A percentile compares a stretch with the other conserved stretches of the same genome.
These are phyloP conservation scores for Pantherophis alleghaniensis DNA, from an alignment of 2,797 vertebrate genomes.

Conservation along the genomic window DNA sequence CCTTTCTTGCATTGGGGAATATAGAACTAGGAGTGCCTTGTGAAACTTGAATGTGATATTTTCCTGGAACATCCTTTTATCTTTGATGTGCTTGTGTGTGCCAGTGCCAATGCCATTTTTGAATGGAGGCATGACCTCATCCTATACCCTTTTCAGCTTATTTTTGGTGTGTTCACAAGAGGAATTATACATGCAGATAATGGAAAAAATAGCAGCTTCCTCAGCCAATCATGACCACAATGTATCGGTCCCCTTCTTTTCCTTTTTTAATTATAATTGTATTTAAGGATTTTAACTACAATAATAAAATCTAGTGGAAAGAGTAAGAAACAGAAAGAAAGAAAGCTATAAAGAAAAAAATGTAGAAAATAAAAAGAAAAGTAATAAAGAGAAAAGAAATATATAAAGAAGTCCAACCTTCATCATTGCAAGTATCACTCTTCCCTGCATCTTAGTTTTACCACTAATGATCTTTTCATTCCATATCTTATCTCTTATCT, in stretches of 20 bases:
- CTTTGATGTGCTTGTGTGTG: background rate
- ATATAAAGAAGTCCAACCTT: background rate
- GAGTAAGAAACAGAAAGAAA: background rate
- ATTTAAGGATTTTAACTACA: background rate
- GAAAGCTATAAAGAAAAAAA: background rate
- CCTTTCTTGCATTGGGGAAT: background rate
- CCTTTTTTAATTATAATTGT: background rate
- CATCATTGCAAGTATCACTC: background rate
- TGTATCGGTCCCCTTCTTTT: background rate
- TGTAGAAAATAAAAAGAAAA: background rate
- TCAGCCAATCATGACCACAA: background rate
- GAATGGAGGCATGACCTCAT: background rate
- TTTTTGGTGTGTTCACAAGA: background rate
- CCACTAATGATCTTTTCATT: background rate
- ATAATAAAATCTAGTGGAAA: background rate
- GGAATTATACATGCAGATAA: background rate
- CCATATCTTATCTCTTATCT: background rate
- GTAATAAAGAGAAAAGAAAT: background rate
- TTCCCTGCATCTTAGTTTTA: background rate
- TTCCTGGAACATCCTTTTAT: background rate
- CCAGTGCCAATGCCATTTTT: background rate
- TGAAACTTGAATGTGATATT: background rate
- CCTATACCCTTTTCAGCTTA: background rate
- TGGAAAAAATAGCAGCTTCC: background rate
- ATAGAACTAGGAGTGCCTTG: background rate